phyloP scores from a whole-genome alignment of 2,888 invertebrate species.

The Folsomia candida region DNA sequence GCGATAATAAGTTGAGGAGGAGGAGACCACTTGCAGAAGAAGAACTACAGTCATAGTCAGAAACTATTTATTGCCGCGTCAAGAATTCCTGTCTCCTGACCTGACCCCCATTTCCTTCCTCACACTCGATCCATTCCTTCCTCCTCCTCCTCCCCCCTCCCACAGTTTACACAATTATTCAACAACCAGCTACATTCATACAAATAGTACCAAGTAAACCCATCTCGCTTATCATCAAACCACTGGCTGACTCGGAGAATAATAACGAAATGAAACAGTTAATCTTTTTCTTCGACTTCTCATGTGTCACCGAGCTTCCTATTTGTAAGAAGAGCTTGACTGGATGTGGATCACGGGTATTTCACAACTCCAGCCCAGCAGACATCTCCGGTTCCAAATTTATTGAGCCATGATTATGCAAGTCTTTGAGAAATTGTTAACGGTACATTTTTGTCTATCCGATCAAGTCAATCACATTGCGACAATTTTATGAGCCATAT shows the following conservation, averaged over 20 bases:
- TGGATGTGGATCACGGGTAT: background rate
- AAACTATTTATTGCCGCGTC: background rate
- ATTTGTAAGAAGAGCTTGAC: too few species aligned
- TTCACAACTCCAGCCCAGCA: background rate
- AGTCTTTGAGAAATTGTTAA: background rate
- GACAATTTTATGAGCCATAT: too few species aligned
- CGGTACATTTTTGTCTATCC: background rate
- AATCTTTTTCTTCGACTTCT: background rate
- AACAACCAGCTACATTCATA: too few species aligned
- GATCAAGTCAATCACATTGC: background rate
- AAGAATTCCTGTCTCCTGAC: background rate
- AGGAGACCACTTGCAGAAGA: slow-evolving; percentile 6
- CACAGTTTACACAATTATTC: too few species aligned
- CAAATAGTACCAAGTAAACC: too few species aligned
- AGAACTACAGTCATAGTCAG: too few species aligned
- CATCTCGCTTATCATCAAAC: too few species aligned
- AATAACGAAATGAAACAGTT: too few species aligned
- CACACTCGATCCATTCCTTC: background rate
- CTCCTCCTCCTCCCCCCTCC: too few species aligned
- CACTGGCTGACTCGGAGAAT: too few species aligned
- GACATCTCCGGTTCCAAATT: background rate
- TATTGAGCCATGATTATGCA: background rate
- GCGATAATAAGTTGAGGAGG: slow-evolving; percentile 10
- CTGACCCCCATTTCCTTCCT: background rate
- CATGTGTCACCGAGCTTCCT: background rate